A percentile compares a stretch with the other conserved stretches of the same genome.
These are phyloP conservation scores for Cybosia mesomella DNA, from an alignment of 2,888 invertebrate genomes.

Conservation along the genomic window DNA sequence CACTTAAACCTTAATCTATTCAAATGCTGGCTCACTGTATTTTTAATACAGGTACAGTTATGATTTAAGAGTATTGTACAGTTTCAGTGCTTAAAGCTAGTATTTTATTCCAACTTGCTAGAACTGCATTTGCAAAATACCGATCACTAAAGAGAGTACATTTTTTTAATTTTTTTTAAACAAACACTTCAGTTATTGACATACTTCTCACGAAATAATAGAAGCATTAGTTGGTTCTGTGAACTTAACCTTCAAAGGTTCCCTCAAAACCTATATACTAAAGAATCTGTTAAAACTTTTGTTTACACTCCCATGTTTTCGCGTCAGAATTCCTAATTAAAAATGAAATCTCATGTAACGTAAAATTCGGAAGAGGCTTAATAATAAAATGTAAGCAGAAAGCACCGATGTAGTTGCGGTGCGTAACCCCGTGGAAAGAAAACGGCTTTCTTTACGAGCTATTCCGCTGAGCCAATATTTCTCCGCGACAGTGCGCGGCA, in stretches of 20 bases:
- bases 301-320: conserved; percentile 24
- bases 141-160: too few relatives aligned
- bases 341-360: conserved; percentile 54
- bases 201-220: too few relatives aligned
- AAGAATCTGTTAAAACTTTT: conserved; percentile 11
- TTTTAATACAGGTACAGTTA: too few relatives aligned
- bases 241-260: neutral
- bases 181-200: too few relatives aligned
- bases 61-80: too few relatives aligned
- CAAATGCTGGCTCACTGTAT: too few relatives aligned
- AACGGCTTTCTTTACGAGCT: conserved; percentile 86
- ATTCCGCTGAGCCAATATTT: conserved; percentile 87
- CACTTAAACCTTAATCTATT: too few relatives aligned
- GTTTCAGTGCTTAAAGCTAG: too few relatives aligned
- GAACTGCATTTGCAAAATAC: too few relatives aligned
- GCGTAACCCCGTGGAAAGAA: conserved; percentile 83
- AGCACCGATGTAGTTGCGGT: conserved; percentile 75
- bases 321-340: conserved; percentile 45
- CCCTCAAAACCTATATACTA: neutral
- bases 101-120: too few relatives aligned
- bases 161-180: too few relatives aligned
- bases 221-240: neutral
- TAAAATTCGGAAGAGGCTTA: conserved; percentile 63
- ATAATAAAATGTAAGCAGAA: conserved; percentile 75
- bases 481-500: conserved; percentile 86